A percentile compares a stretch with the other conserved stretches of the same genome.
These are phyloP conservation scores for Lissonota sp. DNA, from an alignment of 2,888 invertebrate genomes.

Conservation along the genomic window DNA sequence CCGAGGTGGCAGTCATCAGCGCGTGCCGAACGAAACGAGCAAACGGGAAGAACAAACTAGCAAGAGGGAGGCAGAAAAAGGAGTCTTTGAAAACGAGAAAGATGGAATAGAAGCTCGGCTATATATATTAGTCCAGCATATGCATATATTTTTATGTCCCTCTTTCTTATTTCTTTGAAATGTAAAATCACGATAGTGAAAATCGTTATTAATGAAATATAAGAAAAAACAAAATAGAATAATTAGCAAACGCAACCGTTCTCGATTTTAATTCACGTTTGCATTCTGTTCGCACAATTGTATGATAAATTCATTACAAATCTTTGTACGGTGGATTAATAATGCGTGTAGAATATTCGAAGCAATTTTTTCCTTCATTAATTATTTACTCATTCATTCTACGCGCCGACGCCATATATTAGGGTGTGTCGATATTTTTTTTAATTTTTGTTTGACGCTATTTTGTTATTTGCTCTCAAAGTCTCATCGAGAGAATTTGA, in stretches of 20 bases:
- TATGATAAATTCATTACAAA: conserved; percentile 30
- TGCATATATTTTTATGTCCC: background rate
- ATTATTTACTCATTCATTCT: conserved; percentile 49
- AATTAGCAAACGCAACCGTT: background rate
- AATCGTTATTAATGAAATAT: background rate
- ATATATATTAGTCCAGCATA: background rate
- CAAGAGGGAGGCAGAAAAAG: conserved; percentile 2
- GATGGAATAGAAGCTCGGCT: background rate
- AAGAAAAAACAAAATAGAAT: background rate
- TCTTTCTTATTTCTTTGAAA: background rate
- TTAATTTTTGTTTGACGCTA: no score
- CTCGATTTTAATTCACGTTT: background rate
- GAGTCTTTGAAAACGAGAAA: background rate
- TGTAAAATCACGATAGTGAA: background rate
- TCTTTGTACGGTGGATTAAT: conserved; percentile 9
- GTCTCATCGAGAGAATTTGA: no score
- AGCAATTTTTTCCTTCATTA: conserved; percentile 37
- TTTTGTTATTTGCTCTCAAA: no score
- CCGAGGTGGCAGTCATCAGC: conserved; percentile 71
- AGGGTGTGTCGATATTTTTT: no score
- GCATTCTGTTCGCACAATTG: conserved; percentile 41
- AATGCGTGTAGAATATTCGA: background rate
- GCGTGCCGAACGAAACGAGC: conserved; percentile 69
- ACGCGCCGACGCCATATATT: no score
- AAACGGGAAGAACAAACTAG: conserved; percentile 37